Base-by-base conservation (phyloP, 2,797 vertebrate species). In the Melanotaenia boesemani region DNA sequence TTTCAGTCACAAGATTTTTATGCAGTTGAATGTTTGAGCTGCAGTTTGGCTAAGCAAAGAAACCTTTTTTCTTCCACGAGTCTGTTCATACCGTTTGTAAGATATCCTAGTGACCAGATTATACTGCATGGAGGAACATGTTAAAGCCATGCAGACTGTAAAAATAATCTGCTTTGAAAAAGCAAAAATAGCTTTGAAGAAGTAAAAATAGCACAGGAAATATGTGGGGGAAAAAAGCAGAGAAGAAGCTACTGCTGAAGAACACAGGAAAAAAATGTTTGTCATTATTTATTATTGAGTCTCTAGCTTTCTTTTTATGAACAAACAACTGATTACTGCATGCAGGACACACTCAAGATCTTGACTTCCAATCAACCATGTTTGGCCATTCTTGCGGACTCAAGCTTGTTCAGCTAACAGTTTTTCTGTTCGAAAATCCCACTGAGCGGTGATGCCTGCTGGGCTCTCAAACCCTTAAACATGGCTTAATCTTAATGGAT, bases 1-100 rank as follows among this genome's bases (percentile, higher is more conserved):
- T 87, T 88, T 66, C 81, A 81, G 85, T 94, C 93, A 91, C 88
- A 91, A 93, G 94, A 92, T 77, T 78, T 41, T 74, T 75, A 88
- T 87, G 67, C 26, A 52, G 48, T 5, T 18, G 68, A 77, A 86
- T 76, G 54, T 70, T 68, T 58, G 55, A 70, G 77, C 63, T 26
- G 26, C 55, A 48, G 67, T 66, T 68, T 2, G 8, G 9, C 41
- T 15, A 16, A 18, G 26, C n/a, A 36, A 39, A 71, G 26, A 81
- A 74, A 74, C 73, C 48, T 48, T n/a, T 48, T 46, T 36, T 88
- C 79, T 46, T 76, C 56, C 70, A 50, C 16, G 46, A 77, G 80
- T 68, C 39, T 81, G 60, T 64, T 77, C 50, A 18, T 70, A 57
- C 39, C 30, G 22, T 72, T 15, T 74, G 44, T 74, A 67, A 77